Percentiles rank a stretch among this genome's conserved stretches.
Evolutionary conservation across 2,888 invertebrate genomes (phyloP).

Genomic region (Biston betularia): DNA sequence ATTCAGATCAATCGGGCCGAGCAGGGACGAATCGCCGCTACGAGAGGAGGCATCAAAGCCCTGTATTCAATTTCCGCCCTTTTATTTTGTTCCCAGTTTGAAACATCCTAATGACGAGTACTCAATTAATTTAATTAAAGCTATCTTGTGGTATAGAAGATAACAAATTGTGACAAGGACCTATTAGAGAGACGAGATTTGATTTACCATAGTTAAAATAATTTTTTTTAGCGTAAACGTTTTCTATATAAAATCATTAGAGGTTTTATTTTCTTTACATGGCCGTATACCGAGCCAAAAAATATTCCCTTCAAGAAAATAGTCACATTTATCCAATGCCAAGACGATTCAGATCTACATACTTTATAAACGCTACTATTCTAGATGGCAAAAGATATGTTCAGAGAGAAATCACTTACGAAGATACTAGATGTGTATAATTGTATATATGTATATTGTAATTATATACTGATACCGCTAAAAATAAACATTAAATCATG

Average conservation of each 20-base stretch:
- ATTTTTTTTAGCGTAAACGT: neutral
- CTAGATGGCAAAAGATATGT: conserved; percentile 75
- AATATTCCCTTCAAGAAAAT: conserved; percentile 21
- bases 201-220: neutral
- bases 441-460: neutral
- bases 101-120: conserved; percentile 34
- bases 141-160: conserved; percentile 39
- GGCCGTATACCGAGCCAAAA: conserved; percentile 7
- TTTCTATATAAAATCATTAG: conserved; percentile 1
- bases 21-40: neutral
- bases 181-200: conserved; percentile 24
- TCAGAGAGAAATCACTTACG: conserved; percentile 33
- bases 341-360: conserved; percentile 68
- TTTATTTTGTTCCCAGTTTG: conserved; percentile 35
- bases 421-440: conserved; percentile 31
- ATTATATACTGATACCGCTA: conserved; percentile 39
- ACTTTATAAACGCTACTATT: conserved; percentile 51
- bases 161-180: conserved; percentile 32
- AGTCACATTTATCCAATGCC: conserved; percentile 36
- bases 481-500: conserved; percentile 44
- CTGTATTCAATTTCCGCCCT: conserved; percentile 28
- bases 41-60: conserved; percentile 20
- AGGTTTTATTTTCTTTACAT: neutral
- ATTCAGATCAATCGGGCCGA: conserved; percentile 4
- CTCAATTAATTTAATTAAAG: conserved; percentile 43